A percentile compares a stretch with the other conserved stretches of the same genome.
Conservation (phyloP, 2,888 invertebrate species). For the Chelonus formosanus region DNA sequence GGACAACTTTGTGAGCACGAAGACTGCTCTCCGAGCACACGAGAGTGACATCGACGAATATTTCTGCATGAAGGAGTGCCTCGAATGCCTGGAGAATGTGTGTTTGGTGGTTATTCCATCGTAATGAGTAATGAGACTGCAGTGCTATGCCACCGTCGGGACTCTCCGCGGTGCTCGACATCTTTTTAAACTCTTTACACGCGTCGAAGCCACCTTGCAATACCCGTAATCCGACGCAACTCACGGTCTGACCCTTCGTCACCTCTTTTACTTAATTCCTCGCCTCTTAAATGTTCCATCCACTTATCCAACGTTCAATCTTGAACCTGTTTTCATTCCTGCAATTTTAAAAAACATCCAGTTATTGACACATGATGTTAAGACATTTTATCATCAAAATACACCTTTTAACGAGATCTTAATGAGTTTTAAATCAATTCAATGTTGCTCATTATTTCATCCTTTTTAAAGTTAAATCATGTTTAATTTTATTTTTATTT, state of each 20-base stretch:
- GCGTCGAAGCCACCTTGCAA: constrained; percentile 57
- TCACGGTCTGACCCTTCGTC: neutral
- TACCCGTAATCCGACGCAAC: neutral
- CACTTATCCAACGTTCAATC: constrained; percentile 38
- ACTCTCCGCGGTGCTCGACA: constrained; percentile 60
- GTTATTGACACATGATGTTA: no score
- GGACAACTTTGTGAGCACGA: constrained; percentile 89
- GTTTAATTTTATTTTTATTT: no score
- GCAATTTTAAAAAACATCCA: constrained; percentile 2
- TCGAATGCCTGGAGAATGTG: constrained; percentile 90
- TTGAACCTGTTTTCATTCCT: neutral
- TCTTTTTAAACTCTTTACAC: constrained; percentile 47
- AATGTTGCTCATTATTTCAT: no score
- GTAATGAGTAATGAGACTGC: constrained; percentile 87
- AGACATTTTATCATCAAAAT: no score
- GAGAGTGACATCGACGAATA: constrained; percentile 88
- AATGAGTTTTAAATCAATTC: no score
- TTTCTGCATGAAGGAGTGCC: constrained; percentile 84
- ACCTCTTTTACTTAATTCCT: constrained; percentile 26
- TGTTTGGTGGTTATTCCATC: constrained; percentile 94
- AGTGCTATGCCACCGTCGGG: constrained; percentile 63
- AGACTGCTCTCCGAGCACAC: constrained; percentile 87
- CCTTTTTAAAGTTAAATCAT: no score
- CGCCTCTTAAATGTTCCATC: constrained; percentile 49
- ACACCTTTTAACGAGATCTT: no score